Base-by-base conservation (phyloP, 2,888 invertebrate genomes). In the Sarcophaga carnaria region DNA sequence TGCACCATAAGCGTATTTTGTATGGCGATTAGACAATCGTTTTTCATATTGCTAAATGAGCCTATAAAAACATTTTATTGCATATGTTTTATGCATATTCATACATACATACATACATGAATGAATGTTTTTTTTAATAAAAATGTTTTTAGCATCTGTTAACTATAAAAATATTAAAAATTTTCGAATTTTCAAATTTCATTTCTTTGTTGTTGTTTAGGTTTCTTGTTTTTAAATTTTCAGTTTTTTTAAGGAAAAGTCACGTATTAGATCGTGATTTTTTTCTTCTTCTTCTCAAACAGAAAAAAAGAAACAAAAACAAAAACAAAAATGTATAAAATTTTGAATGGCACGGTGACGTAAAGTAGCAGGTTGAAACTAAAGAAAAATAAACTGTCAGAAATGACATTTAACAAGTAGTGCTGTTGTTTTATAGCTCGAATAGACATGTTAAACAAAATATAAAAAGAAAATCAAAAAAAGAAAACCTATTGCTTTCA, bases 91-190 rank as follows among this genome's bases (percentile, higher is more conserved):
- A 75, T 37, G 37, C 17, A 64, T 54, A n/a, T 4, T 8, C 37
- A 27, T 60, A 20, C 6, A 11, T 63, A 49, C 27, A 25, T n/a
- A n/a, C 64, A 37, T 47, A 1, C 6, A 8, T 37, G 37, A 37
- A 37, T 37, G 37, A 37, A 37, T 69, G 64, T 71, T 76, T 14
- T 54, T 47, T 37, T 37, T 37, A 37, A 37, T 37, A 1, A 37
- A 37, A n/a, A 60, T 60, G 22, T 83, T 74, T 63, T 76, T 66
- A 67, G 83, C 86, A 87, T 81, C 81, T 84, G 83, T 82, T 75
- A 72, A 81, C 81, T 72, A 87, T 84, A 87, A 84, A 87, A 87
- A 79, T 79, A 87, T 87, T 87, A 81, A 37, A 25, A 37, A 10
- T 37, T 37, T 8, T 10, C 2, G 10, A 37, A 79, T 84, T 76